Conservation (phyloP, 2,113 vertebrate species). For the Perca fluviatilis region DNA sequence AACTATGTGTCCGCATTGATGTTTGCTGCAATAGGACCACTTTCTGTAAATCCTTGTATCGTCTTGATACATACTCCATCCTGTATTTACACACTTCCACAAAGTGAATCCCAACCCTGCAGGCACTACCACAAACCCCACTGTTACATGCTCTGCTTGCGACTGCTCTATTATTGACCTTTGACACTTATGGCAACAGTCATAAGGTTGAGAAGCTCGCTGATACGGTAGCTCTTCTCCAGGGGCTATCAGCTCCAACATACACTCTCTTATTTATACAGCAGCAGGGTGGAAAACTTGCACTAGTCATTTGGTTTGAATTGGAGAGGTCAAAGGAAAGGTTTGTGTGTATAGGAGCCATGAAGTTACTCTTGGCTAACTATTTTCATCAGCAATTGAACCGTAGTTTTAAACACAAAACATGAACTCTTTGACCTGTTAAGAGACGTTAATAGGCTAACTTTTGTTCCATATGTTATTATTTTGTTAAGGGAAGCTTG, state of each 20-base stretch:
- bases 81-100: conserved; percentile 42
- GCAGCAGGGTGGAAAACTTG: conserved; percentile 37
- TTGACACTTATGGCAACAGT: conserved; percentile 26
- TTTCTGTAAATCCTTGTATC: background rate
- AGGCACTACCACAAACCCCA: background rate
- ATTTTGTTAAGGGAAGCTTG: background rate
- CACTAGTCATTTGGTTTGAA: conserved; percentile 21
- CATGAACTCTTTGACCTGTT: background rate
- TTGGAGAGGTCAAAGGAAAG: conserved; percentile 31
- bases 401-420: background rate
- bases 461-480: background rate
- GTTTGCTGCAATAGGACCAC: conserved; percentile 2
- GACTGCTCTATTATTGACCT: conserved; percentile 54
- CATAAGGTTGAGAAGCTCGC: conserved; percentile 40
- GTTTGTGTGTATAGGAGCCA: background rate
- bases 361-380: conserved; percentile 20
- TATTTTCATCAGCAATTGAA: background rate
- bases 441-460: background rate
- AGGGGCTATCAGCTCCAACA: conserved; percentile 34
- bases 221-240: conserved; percentile 59
- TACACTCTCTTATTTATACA: conserved; percentile 35
- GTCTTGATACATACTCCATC: conserved; percentile 1
- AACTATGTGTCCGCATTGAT: conserved; percentile 2
- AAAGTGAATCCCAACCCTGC: background rate
- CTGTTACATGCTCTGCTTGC: conserved; percentile 22